These are phyloP conservation scores for Tenthredo scrophulariae DNA, from an alignment of 2,888 invertebrate species.

Conservation along the genomic window DNA sequence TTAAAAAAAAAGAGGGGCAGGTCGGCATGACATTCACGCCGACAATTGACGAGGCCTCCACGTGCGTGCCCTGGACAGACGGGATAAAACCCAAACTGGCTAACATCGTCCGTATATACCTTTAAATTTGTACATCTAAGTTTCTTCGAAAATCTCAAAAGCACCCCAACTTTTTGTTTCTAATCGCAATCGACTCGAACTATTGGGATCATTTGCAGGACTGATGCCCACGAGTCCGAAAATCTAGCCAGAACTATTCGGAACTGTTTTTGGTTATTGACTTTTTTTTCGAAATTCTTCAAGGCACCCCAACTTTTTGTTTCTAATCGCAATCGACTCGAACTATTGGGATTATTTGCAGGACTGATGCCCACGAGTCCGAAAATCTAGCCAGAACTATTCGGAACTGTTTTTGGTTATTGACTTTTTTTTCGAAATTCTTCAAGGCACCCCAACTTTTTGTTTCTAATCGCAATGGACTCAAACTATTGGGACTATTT, in stretches of 20 bases:
- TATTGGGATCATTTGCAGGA: not conserved
- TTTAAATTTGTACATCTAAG: not conserved
- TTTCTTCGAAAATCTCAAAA: not conserved
- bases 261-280: not conserved
- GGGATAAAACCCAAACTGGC: constrained; percentile 1
- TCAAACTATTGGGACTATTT: not conserved
- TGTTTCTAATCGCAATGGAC: not conserved
- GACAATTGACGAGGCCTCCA: not conserved
- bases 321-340: no score
- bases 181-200: not conserved
- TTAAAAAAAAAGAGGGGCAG: not conserved
- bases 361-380: no score
- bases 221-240: not conserved
- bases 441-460: no score
- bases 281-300: no score
- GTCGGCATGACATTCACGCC: not conserved
- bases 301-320: no score
- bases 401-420: no score
- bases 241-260: not conserved
- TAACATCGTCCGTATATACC: not conserved
- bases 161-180: not conserved
- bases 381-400: no score
- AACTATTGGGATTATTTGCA: no score
- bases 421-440: no score
- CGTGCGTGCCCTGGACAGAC: constrained; percentile 3